Conservation (phyloP, 2,113 vertebrate genomes). For the Himantopus leucocephalus region DNA sequence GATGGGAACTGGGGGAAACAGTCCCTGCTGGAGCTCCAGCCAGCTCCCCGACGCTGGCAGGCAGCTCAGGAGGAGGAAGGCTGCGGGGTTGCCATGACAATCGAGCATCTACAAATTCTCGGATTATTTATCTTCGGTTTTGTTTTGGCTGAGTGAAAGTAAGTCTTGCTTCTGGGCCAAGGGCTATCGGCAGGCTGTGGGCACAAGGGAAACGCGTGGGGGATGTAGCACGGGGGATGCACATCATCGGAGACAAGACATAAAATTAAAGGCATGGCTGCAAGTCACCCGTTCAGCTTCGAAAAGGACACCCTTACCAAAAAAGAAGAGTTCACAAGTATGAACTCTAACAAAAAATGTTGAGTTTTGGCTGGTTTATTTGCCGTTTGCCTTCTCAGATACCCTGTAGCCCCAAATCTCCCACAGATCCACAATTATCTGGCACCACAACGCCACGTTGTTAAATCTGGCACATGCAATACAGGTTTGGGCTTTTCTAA, state of each 20-base stretch:
- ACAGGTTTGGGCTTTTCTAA: background rate
- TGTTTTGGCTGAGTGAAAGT: background rate
- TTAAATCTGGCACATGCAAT: background rate
- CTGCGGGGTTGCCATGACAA: slow-evolving; percentile 33
- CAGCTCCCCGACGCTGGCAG: background rate
- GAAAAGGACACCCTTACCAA: background rate
- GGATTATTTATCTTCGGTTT: background rate
- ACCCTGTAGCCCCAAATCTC: background rate
- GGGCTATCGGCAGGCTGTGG: background rate
- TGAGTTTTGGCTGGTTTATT: background rate
- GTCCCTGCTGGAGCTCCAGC: background rate
- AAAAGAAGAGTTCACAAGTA: background rate
- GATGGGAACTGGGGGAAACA: background rate
- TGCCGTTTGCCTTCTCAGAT: rapidly evolving
- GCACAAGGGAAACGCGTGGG: rapidly evolving
- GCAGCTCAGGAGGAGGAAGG: background rate
- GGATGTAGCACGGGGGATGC: background rate
- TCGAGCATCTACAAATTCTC: slow-evolving; percentile 1
- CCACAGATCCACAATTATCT: background rate
- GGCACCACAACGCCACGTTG: rapidly evolving
- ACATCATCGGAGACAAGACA: background rate
- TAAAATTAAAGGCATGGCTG: background rate
- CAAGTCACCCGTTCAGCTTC: background rate
- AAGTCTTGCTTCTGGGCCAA: background rate
- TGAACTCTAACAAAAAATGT: background rate